These are phyloP conservation scores for Hydraecia micacea DNA, from an alignment of 2,888 invertebrate species.

Conservation along the genomic window DNA sequence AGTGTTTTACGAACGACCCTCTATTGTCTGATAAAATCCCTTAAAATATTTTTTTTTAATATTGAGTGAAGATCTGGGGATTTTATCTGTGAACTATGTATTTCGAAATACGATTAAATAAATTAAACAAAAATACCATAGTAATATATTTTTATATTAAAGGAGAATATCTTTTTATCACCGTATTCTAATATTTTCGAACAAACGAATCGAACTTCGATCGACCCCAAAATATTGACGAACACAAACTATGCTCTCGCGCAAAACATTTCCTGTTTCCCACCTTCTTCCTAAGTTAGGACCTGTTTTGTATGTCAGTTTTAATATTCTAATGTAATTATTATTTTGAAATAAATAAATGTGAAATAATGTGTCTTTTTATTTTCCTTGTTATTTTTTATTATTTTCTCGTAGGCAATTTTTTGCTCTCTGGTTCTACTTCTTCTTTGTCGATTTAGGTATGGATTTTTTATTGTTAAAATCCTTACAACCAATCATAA, in stretches of 20 bases:
- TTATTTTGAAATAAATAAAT: constrained; percentile 70
- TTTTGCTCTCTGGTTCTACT: neutral
- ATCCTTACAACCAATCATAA: neutral
- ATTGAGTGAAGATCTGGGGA: constrained; percentile 1
- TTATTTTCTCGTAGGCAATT: neutral
- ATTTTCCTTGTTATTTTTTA: neutral
- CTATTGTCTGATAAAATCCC: constrained; percentile 8
- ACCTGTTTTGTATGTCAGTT: constrained; percentile 69
- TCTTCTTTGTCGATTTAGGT: neutral
- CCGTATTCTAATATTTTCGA: fast-evolving
- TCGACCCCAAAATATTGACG: neutral
- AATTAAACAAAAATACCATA: neutral
- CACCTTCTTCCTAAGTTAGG: constrained; percentile 70
- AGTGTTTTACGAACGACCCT: constrained; percentile 48
- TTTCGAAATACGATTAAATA: constrained; percentile 13
- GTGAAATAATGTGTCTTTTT: constrained; percentile 27
- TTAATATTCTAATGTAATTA: constrained; percentile 64
- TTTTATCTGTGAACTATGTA: neutral
- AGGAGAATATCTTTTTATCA: neutral
- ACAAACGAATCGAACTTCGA: neutral
- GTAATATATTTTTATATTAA: neutral
- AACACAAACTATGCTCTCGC: constrained; percentile 49
- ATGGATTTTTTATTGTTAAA: neutral
- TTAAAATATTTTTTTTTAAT: constrained; percentile 14
- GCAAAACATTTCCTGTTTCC: constrained; percentile 63